Conservation (phyloP, 2,113 vertebrate genomes). For the Noturus placidus region DNA sequence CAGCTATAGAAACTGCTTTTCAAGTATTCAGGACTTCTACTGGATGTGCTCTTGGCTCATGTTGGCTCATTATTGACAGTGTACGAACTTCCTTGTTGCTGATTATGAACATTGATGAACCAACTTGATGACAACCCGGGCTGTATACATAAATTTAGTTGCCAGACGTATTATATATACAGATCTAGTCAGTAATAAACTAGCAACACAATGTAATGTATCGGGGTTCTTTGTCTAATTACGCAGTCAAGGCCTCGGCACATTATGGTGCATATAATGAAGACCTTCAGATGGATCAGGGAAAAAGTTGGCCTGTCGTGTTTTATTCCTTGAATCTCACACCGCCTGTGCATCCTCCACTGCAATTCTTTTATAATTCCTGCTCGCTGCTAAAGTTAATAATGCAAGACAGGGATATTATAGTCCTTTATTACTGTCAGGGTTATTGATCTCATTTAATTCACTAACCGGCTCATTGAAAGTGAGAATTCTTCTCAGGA, state of each 20-base stretch:
- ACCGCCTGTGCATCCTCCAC: conserved; percentile 38
- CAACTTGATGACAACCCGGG: too few species aligned
- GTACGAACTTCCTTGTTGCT: not conserved
- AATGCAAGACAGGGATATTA: conserved; percentile 48
- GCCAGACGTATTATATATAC: not conserved
- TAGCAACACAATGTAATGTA: not conserved
- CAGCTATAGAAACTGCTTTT: not conserved
- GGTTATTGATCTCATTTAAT: conserved; percentile 58
- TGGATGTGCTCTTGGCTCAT: not conserved
- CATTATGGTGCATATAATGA: not conserved
- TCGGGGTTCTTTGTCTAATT: too few species aligned
- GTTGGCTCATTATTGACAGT: too few species aligned
- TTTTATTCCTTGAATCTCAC: conserved; percentile 49
- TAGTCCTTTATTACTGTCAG: conserved; percentile 47
- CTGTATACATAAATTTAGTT: not conserved
- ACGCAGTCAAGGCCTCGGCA: not conserved
- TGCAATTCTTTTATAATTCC: conserved; percentile 39
- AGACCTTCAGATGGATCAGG: not conserved
- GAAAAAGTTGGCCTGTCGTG: not conserved
- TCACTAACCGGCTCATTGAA: conserved; percentile 42
- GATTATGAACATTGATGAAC: not conserved
- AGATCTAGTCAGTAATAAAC: not conserved
- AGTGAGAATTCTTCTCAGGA: not conserved
- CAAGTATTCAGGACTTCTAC: not conserved
- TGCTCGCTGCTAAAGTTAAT: conserved; percentile 40